Base-by-base conservation (phyloP, 2,888 invertebrate species). In the Dynastes maya region DNA sequence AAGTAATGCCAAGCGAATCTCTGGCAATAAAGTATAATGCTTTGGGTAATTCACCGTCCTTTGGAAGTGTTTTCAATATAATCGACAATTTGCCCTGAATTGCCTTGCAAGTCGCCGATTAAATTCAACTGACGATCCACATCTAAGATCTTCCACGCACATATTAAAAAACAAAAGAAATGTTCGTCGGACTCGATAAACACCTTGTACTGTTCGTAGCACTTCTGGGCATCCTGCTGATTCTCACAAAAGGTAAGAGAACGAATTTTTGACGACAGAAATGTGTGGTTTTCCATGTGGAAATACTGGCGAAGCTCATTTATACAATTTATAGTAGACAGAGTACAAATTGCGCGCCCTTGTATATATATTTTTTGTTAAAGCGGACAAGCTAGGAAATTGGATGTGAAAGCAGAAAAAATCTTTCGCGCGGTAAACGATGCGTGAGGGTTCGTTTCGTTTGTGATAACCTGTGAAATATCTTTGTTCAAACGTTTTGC, bases 211-310 rank as follows among this genome's bases (percentile, higher is more conserved):
- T 72, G 29, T 58, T 72, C 58, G 72, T 58, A 61, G n/a, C 51
- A n/a, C 5, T 72, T 27, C 51, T 55, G 3, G 29, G 71, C 71
- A 22, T 71, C 55, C 55, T 72, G 58, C 72, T 72, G 55, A 58
- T 72, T 13, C 58, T 72, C 58, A 58, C 72, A 58, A 72, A 72
- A 72, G 72, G 72, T 72, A 72, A 72, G 72, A 72, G 37, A 58
- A 61, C 40, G 27, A 27, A 40, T 55, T 71, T 70, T 53, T 53
- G n/a, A 53, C 13, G 53, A 51, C 29, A 70, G 53, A 37, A 32
- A 32, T 53, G 53, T 27, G 70, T 8, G 27, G 51, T 16, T 67
- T 67, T 51, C 16, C 53, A 53, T 29, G 53, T 29, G 53, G 53
- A 53, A 71, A 22, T 49, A 68, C 55, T 58, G 13, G 55, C 65